Conservation (phyloP, 2,113 vertebrate genomes). For the Callionymus lyra region DNA sequence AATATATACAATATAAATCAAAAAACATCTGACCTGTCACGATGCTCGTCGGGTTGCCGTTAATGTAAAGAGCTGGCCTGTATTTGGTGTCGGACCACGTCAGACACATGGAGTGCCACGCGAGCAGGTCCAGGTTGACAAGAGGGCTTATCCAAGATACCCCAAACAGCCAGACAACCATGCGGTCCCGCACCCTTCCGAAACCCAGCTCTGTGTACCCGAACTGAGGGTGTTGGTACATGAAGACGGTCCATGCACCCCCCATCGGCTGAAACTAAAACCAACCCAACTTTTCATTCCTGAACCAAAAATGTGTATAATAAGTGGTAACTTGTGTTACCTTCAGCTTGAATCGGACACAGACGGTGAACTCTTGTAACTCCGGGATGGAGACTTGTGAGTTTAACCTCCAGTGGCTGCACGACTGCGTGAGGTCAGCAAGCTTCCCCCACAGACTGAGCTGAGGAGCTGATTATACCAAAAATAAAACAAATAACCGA, state of each 20-base stretch:
- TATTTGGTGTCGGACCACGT: constrained; percentile 55
- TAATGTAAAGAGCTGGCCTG: constrained; percentile 61
- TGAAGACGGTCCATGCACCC: constrained; percentile 67
- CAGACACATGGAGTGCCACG: constrained; percentile 71
- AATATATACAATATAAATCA: too few relatives aligned
- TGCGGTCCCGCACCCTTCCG: constrained; percentile 18
- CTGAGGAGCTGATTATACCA: constrained; percentile 13
- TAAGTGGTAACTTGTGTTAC: constrained; percentile 3
- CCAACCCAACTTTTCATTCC: not conserved
- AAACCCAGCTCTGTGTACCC: constrained; percentile 61
- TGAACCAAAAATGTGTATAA: not conserved
- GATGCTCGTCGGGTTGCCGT: constrained; percentile 31
- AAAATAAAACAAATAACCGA: not conserved
- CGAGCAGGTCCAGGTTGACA: constrained; percentile 13
- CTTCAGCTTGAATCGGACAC: constrained; percentile 58
- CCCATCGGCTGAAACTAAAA: not conserved
- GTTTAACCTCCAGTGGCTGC: constrained; percentile 50
- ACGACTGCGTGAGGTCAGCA: constrained; percentile 48
- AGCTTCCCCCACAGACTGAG: constrained; percentile 64
- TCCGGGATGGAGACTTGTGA: constrained; percentile 46
- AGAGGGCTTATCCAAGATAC: constrained; percentile 28
- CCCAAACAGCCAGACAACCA: constrained; percentile 70
- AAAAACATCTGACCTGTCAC: constrained; percentile 13
- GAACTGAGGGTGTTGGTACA: constrained; percentile 51
- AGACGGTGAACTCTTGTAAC: constrained; percentile 67